Percentiles rank a stretch among this genome's conserved stretches.
These are phyloP conservation scores for Psilopogon haemacephalus DNA, from an alignment of 2,113 vertebrate species.

Conservation along the genomic window DNA sequence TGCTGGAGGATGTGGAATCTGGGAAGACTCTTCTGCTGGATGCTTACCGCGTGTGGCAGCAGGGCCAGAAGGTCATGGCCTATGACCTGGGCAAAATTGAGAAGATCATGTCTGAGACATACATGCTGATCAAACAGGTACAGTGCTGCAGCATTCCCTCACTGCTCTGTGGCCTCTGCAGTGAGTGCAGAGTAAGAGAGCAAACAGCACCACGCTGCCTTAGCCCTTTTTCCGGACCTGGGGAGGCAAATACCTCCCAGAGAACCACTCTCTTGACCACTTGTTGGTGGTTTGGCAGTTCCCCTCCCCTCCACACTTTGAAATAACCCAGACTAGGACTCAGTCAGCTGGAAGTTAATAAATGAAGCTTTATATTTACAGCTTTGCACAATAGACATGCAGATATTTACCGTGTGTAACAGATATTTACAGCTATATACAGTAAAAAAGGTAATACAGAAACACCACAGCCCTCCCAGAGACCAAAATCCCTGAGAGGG, in stretches of 20 bases:
- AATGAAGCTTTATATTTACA: no score
- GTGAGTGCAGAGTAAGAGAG: neutral
- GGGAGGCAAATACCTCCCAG: neutral
- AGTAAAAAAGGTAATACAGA: no score
- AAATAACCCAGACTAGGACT: no score
- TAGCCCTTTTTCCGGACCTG: neutral
- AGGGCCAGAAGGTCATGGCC: slow-evolving; percentile 95
- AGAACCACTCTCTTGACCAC: neutral
- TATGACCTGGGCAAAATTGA: slow-evolving; percentile 93
- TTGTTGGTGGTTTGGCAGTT: no score
- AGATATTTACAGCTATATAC: no score
- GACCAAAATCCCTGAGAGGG: no score
- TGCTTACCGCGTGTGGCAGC: slow-evolving; percentile 96
- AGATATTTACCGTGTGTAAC: no score
- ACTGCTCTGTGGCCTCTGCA: neutral
- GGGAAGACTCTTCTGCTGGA: slow-evolving; percentile 92
- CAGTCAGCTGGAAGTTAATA: no score
- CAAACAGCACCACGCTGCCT: neutral
- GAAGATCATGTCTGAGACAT: slow-evolving; percentile 97
- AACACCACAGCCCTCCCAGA: no score
- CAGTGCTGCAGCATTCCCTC: neutral
- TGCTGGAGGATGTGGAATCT: slow-evolving; percentile 84
- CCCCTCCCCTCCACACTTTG: no score
- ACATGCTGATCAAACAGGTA: slow-evolving; percentile 99
- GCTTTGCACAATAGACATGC: no score